Base-by-base conservation (phyloP, 2,113 vertebrate genomes). In the Spheniscus mendiculus region DNA sequence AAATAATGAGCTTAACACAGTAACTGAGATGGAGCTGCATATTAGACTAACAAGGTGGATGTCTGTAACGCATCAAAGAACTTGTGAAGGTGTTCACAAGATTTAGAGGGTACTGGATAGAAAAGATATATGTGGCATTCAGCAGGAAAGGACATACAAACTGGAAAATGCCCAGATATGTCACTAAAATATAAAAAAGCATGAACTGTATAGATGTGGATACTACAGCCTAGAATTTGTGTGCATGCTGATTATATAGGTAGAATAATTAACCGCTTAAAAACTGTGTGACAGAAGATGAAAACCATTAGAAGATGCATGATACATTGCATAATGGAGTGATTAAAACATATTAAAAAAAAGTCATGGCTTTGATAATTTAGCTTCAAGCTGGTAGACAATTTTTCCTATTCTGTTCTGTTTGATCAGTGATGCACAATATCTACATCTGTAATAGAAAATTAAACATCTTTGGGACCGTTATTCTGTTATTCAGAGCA, bases 1-100 rank as follows among this genome's bases (percentile, higher is more conserved):
- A 91, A 95, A 87, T 90, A 91, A 93, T 52, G 88, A 88, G 66
- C 38, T 92, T 85, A 76, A 50, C n/a, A 50, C n/a, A 14, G 69
- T 32, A 71, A 38, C 56, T 38, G 74, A 85, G 61, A 79, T 94
- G 44, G 34, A 76, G 34, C 78, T 88, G 66, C n/a, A 34, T 16
- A 72, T 67, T 59, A 94, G 47, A 88, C 66, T 88, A 85, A 95
- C 66, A 79, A 94, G 66, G 66, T 76, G n/a, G n/a, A 63, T 52
- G 45, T 26, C 49, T 82, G 59, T n/a, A 91, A 91, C 19, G 36
- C 29, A 69, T 47, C 66, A 86, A 79, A 79, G 82, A 83, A 67
- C 38, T 76, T 49, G 20, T 50, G 70, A 90, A 78, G 26, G 30
- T 65, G 50, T 77, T 83, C 10, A 4, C 27, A 91, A 77, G 38